Evolutionary conservation across 2,797 vertebrate species (phyloP).

Genomic region (Pelobates cultripes): DNA sequence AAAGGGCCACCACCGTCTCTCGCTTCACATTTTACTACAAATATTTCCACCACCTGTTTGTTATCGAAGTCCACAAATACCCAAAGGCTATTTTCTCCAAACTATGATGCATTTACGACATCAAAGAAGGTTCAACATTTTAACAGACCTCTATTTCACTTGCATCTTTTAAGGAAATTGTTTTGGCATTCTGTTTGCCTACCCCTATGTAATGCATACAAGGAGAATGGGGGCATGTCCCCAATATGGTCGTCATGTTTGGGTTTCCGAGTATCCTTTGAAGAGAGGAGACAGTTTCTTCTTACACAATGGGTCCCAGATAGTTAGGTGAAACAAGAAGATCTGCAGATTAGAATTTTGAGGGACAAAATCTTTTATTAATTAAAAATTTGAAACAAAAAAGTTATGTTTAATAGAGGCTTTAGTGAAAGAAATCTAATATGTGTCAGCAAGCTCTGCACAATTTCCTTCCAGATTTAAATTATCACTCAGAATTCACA

Average conservation of each 20-base stretch:
- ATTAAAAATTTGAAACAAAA: background rate
- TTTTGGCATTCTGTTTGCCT: slow-evolving; percentile 1
- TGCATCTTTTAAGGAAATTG: slow-evolving; percentile 6
- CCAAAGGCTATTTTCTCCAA: background rate
- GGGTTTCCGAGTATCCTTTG: slow-evolving; percentile 6
- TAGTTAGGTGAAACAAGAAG: slow-evolving; percentile 1
- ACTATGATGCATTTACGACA: slow-evolving; percentile 6
- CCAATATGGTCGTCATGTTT: slow-evolving; percentile 5
- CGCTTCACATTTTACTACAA: too few relatives aligned
- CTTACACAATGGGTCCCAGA: background rate
- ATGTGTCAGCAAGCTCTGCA: too few relatives aligned
- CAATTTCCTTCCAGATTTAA: too few relatives aligned
- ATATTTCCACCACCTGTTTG: background rate
- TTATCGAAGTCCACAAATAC: background rate
- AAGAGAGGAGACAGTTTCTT: slow-evolving; percentile 1
- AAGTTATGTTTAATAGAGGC: too few relatives aligned
- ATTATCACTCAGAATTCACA: too few relatives aligned
- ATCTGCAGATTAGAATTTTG: slow-evolving; percentile 8
- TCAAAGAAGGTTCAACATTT: background rate
- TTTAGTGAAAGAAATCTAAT: too few relatives aligned
- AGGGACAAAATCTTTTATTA: background rate
- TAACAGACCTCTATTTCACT: background rate
- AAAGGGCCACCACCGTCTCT: too few relatives aligned
- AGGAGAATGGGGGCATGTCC: background rate
- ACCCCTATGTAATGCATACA: slow-evolving; percentile 38